Evolutionary conservation across 2,888 invertebrate genomes (phyloP).

Genomic region (Linnaemya vulpina): DNA sequence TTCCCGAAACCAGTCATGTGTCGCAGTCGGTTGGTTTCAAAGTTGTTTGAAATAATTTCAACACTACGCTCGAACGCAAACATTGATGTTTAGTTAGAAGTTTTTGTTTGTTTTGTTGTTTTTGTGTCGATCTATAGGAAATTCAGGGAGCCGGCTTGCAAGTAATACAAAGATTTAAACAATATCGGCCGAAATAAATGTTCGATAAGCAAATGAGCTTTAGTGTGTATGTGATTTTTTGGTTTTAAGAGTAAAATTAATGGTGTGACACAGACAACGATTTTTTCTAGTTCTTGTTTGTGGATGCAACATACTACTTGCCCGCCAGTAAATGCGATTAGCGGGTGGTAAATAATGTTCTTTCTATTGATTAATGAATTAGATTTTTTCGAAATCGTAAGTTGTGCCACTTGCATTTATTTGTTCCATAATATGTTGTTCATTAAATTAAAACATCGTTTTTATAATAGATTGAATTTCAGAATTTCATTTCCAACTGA

Average conservation of each 20-base stretch:
- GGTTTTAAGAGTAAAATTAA: constrained; percentile 43
- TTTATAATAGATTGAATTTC: neutral
- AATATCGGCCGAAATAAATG: constrained; percentile 23
- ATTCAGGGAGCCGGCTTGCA: neutral
- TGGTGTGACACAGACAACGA: constrained; percentile 22
- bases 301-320: constrained; percentile 17
- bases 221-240: neutral
- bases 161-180: constrained; percentile 27
- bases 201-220: neutral
- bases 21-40: constrained; percentile 11
- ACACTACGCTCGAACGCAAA: constrained; percentile 47
- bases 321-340: neutral
- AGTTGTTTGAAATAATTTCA: constrained; percentile 56
- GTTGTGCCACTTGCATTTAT: neutral
- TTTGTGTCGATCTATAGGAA: constrained; percentile 9
- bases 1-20: constrained; percentile 48
- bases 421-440: neutral
- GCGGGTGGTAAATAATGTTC: constrained; percentile 41
- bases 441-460: neutral
- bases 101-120: neutral
- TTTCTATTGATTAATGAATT: constrained; percentile 8
- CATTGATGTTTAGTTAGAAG: constrained; percentile 45
- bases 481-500: neutral
- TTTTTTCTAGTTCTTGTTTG: constrained; percentile 7
- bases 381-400: neutral